Conservation (phyloP, 2,888 invertebrate species). For the Timema cristinae region DNA sequence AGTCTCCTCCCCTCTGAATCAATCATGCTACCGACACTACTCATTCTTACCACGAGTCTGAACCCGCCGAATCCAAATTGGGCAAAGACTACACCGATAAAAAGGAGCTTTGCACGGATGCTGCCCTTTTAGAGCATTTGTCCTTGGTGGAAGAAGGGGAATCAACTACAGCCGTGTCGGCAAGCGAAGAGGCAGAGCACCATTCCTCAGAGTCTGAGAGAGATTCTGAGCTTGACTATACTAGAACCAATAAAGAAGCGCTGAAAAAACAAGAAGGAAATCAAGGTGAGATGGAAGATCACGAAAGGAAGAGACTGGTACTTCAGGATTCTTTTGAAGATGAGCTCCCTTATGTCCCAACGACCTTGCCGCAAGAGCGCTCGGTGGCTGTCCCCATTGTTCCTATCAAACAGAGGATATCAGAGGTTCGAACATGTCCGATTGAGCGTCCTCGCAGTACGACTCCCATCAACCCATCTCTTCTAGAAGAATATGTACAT, state of each 20-base stretch:
- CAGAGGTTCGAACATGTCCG: conserved; percentile 56
- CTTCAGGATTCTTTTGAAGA: conserved; percentile 79
- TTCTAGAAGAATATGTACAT: conserved; percentile 61
- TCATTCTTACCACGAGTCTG: neutral
- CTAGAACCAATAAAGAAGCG: conserved; percentile 20
- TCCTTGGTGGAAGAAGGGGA: conserved; percentile 4
- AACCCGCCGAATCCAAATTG: neutral
- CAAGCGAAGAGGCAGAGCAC: conserved; percentile 38
- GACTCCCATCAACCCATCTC: conserved; percentile 66
- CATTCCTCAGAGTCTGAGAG: conserved; percentile 65
- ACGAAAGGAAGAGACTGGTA: conserved; percentile 73
- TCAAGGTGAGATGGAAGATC: conserved; percentile 58
- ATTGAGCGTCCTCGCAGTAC: conserved; percentile 71
- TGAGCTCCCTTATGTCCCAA: conserved; percentile 83
- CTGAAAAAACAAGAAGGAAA: conserved; percentile 38
- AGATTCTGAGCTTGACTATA: conserved; percentile 58
- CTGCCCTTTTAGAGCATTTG: neutral
- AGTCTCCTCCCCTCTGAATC: conserved; percentile 31
- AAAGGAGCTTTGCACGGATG: conserved; percentile 35
- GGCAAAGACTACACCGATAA: conserved; percentile 6
- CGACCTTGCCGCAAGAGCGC: conserved; percentile 82
- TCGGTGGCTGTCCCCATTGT: conserved; percentile 76
- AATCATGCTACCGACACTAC: conserved; percentile 29
- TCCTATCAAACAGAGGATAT: conserved; percentile 66
- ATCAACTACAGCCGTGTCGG: conserved; percentile 2